A percentile compares a stretch with the other conserved stretches of the same genome.
Evolutionary conservation across 1,140 invertebrate genomes (phyloP).

Genomic region (Stegodyphus mimosarum): DNA sequence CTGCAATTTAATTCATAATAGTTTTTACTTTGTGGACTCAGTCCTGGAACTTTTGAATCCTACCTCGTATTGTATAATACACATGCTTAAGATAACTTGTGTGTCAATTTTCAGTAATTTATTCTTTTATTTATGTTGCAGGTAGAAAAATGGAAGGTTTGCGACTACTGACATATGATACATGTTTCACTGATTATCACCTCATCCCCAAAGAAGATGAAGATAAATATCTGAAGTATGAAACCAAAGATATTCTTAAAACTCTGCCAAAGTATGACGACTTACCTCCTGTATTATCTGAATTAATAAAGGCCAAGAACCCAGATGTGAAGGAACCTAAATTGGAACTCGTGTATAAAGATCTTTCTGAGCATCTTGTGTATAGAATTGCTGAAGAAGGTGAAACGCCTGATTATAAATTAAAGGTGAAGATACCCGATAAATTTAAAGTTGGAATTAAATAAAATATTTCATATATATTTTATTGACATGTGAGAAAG

Average conservation of each 20-base stretch:
- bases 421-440: slow-evolving; percentile 30
- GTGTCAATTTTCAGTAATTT: no score
- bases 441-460: slow-evolving; percentile 13
- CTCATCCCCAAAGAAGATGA: slow-evolving; percentile 48
- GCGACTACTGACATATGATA: not conserved
- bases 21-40: no score
- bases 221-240: not conserved
- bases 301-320: slow-evolving; percentile 1
- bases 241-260: not conserved
- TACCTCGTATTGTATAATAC: no score
- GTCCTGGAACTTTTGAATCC: no score
- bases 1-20: no score
- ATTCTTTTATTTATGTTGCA: slow-evolving; percentile 1
- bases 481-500: no score
- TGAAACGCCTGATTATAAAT: not conserved
- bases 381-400: slow-evolving; percentile 37
- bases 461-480: not conserved
- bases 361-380: slow-evolving; percentile 5
- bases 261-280: slow-evolving; percentile 23
- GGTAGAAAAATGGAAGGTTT: slow-evolving; percentile 23
- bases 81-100: no score
- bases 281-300: slow-evolving; percentile 28
- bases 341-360: slow-evolving; percentile 29
- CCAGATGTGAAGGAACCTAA: slow-evolving; percentile 8
- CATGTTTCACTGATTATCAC: slow-evolving; percentile 30